phyloP scores from a whole-genome alignment of 2,113 vertebrate genomes.

The Osmerus eperlanus region DNA sequence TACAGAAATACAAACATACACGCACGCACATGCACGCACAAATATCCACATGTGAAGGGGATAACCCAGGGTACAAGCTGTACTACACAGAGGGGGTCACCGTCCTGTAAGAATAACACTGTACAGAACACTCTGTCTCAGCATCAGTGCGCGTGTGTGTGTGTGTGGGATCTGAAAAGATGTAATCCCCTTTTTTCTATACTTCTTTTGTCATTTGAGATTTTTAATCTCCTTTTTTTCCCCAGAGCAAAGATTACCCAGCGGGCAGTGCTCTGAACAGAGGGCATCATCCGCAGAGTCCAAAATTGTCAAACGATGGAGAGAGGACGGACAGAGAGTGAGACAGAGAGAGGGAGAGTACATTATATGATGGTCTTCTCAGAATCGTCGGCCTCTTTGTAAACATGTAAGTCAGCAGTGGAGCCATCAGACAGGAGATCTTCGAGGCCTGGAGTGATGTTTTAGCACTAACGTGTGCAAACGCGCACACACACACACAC shows the following conservation, averaged over 20 bases:
- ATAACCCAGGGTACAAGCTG: background rate
- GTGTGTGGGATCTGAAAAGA: slow-evolving; percentile 17
- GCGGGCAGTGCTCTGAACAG: slow-evolving; percentile 8
- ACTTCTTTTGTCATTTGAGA: slow-evolving; percentile 51
- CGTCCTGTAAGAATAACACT: background rate
- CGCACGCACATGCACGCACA: background rate
- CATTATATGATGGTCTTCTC: background rate
- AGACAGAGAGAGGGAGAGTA: background rate
- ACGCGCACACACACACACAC: background rate
- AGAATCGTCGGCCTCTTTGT: no score
- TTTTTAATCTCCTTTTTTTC: slow-evolving; percentile 50
- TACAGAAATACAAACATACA: background rate
- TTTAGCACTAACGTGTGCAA: background rate
- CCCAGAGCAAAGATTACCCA: slow-evolving; percentile 51
- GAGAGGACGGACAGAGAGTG: background rate
- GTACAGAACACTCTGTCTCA: slow-evolving; percentile 5
- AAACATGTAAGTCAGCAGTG: slow-evolving; percentile 19
- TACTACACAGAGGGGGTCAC: background rate
- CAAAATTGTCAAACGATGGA: background rate
- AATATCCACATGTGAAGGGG: background rate
- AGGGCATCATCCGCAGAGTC: background rate
- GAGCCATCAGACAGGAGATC: slow-evolving; percentile 12
- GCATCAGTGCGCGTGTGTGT: slow-evolving; percentile 7
- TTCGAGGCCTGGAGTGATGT: slow-evolving; percentile 15
- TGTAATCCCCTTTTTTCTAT: slow-evolving; percentile 44